Evolutionary conservation across 2,888 invertebrate genomes (phyloP).

Genomic region (Sesia apiformis): DNA sequence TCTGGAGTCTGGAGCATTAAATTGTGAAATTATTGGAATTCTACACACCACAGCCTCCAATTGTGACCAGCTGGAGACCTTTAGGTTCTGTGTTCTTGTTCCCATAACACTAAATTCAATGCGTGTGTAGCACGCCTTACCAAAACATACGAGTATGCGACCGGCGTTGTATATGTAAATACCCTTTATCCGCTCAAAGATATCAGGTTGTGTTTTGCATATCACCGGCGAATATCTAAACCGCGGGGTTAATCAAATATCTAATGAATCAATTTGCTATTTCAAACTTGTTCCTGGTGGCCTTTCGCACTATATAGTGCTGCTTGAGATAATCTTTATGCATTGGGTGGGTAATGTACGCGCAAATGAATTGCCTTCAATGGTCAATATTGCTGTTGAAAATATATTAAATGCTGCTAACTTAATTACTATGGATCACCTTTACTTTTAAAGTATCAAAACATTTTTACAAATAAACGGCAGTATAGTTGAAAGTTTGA

Average conservation of each 20-base stretch:
- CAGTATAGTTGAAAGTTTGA: too few relatives aligned
- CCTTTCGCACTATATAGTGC: slow-evolving; percentile 17
- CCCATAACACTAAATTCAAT: too few relatives aligned
- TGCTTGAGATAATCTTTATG: background rate
- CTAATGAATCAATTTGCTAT: slow-evolving; percentile 60
- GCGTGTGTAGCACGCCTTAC: background rate
- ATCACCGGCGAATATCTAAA: slow-evolving; percentile 45
- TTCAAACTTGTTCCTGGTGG: slow-evolving; percentile 19
- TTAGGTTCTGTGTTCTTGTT: too few relatives aligned
- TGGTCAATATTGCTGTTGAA: too few relatives aligned
- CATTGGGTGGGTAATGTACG: background rate
- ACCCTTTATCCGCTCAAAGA: slow-evolving; percentile 8
- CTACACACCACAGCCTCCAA: too few relatives aligned
- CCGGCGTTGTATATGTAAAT: slow-evolving; percentile 30
- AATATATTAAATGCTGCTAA: too few relatives aligned
- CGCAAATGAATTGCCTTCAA: background rate
- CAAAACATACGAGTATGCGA: slow-evolving; percentile 21
- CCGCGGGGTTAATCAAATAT: slow-evolving; percentile 49
- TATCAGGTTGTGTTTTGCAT: slow-evolving; percentile 19
- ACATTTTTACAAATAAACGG: too few relatives aligned
- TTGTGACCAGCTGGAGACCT: too few relatives aligned
- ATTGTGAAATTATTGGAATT: too few relatives aligned
- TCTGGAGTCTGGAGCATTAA: too few relatives aligned
- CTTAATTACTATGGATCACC: too few relatives aligned
- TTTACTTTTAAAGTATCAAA: too few relatives aligned